A percentile compares a stretch with the other conserved stretches of the same genome.
phyloP scores from a whole-genome alignment of 2,113 vertebrate genomes.

The Alosa alosa region DNA sequence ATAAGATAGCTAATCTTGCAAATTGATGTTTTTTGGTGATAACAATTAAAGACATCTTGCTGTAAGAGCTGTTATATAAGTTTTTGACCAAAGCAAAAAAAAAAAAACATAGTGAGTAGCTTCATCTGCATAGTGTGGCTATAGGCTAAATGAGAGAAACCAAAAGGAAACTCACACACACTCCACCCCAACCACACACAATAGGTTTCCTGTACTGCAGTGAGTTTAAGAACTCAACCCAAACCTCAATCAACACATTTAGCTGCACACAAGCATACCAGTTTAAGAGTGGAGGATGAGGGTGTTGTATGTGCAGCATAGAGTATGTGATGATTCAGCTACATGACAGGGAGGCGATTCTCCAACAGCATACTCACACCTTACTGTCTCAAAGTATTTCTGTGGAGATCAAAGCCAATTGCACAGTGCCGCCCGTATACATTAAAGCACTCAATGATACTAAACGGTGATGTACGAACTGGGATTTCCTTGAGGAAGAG shows the following conservation, averaged over 20 bases:
- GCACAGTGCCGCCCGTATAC: not conserved
- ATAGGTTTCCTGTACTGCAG: not conserved
- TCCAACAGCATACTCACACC: not conserved
- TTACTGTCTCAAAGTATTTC: not conserved
- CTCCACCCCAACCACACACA: not conserved
- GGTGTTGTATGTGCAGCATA: not conserved
- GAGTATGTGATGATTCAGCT: not conserved
- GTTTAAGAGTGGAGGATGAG: no score
- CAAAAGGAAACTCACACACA: not conserved
- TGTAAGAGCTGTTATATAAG: not conserved
- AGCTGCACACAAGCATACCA: no score
- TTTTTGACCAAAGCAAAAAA: not conserved
- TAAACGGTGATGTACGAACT: not conserved
- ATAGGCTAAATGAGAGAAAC: not conserved
- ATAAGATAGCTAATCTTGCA: not conserved
- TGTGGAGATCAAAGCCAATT: not conserved
- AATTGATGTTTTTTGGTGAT: not conserved
- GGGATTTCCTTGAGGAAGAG: not conserved
- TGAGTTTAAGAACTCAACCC: not conserved
- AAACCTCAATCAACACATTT: not conserved
- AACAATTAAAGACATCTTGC: not conserved
- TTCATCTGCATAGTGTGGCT: not conserved
- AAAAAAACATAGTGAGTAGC: not conserved
- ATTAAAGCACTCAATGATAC: not conserved
- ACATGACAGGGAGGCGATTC: not conserved